phyloP scores from a whole-genome alignment of 2,797 vertebrate species.

The Ctenosaura bakeri region DNA sequence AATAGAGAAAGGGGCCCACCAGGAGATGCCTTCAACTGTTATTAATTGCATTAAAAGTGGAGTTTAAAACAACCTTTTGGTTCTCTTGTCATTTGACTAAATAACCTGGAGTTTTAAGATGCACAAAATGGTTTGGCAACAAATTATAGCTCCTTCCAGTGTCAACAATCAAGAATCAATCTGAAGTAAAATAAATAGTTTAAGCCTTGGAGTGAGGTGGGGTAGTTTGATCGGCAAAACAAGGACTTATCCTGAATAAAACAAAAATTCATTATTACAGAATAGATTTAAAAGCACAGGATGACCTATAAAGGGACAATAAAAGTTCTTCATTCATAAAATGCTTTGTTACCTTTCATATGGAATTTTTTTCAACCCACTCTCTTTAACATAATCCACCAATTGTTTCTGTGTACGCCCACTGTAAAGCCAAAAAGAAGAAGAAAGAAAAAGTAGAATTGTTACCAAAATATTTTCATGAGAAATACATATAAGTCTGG shows the following conservation, averaged over 20 bases:
- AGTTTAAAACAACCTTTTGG: not conserved
- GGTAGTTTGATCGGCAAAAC: not conserved
- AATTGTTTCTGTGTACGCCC: slow-evolving; percentile 98
- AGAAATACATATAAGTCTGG: not conserved
- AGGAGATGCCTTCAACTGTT: not conserved
- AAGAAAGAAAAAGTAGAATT: slow-evolving; percentile 45
- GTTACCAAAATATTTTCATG: slow-evolving; percentile 32
- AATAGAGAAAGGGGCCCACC: not conserved
- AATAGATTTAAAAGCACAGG: not conserved
- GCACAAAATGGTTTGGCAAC: not conserved
- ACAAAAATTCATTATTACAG: not conserved
- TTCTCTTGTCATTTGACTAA: not conserved
- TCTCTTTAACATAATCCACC: slow-evolving; percentile 92
- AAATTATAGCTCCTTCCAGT: not conserved
- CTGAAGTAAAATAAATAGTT: not conserved
- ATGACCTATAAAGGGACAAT: not conserved
- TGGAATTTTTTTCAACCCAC: slow-evolving; percentile 87
- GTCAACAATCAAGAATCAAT: not conserved
- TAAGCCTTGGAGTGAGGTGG: not conserved
- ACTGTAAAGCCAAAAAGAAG: slow-evolving; percentile 77
- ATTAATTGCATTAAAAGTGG: not conserved
- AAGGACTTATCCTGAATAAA: not conserved
- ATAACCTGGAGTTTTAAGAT: not conserved
- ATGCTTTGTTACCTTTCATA: slow-evolving; percentile 89
- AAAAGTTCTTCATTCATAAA: not conserved